phyloP scores from a whole-genome alignment of 2,797 vertebrate species.

The Sebastes cheni region DNA sequence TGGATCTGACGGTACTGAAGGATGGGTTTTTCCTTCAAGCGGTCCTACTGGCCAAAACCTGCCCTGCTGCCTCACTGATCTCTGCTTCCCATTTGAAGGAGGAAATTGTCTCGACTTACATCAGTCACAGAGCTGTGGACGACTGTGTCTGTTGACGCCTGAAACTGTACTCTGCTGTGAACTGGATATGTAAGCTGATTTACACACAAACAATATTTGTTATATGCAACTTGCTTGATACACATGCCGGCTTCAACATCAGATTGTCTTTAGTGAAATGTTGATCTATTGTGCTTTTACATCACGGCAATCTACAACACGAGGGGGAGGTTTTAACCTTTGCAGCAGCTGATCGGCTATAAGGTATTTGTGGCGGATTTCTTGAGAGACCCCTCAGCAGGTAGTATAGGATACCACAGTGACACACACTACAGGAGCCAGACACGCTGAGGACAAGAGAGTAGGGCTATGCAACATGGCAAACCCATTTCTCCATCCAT shows the following conservation, averaged over 20 bases:
- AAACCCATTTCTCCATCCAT: slow-evolving; percentile 71
- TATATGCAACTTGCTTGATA: slow-evolving; percentile 30
- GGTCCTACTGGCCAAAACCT: not conserved
- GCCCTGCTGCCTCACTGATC: not conserved
- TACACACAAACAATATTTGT: slow-evolving; percentile 9
- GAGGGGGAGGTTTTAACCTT: not conserved
- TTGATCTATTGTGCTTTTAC: not conserved
- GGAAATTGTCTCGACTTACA: slow-evolving; percentile 4
- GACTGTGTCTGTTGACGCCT: not conserved
- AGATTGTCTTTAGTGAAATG: not conserved
- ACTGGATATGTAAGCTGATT: not conserved
- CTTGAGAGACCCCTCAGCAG: not conserved
- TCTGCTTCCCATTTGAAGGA: slow-evolving; percentile 16
- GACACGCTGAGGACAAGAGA: slow-evolving; percentile 40
- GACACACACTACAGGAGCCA: slow-evolving; percentile 26
- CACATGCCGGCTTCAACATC: not conserved
- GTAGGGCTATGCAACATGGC: slow-evolving; percentile 93
- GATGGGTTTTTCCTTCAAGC: not conserved
- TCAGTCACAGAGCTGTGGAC: not conserved
- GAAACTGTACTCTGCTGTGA: slow-evolving; percentile 1
- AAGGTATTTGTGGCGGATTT: not conserved
- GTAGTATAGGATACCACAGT: not conserved
- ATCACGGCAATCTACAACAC: not conserved
- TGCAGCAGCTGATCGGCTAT: not conserved
- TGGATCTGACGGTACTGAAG: not conserved